Evolutionary conservation across 2,113 vertebrate species (phyloP).

Genomic region (Plecturocebus donacophilus): DNA sequence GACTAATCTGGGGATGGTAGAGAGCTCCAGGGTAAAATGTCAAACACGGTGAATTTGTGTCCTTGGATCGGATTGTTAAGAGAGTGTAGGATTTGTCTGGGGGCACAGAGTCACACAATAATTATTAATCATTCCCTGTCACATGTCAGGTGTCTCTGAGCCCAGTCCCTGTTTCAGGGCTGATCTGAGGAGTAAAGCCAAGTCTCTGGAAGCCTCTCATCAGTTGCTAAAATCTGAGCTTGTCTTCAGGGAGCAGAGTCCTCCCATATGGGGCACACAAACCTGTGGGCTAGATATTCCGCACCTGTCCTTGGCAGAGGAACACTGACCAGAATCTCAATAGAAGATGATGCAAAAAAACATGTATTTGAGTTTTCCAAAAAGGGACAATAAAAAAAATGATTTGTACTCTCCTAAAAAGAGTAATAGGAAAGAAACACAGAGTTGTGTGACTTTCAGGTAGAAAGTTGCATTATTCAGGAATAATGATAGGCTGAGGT

Average conservation of each 20-base stretch:
- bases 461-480: neutral
- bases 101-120: neutral
- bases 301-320: neutral
- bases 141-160: neutral
- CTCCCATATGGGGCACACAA: fast-evolving
- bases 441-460: neutral
- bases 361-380: neutral
- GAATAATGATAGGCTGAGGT: neutral
- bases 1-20: neutral
- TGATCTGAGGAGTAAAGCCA: neutral
- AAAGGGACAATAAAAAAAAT: neutral
- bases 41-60: neutral
- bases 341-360: neutral
- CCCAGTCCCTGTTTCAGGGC: neutral
- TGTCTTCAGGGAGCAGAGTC: neutral
- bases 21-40: neutral
- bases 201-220: neutral
- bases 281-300: too few relatives aligned
- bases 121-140: neutral
- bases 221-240: neutral
- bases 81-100: neutral
- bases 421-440: neutral
- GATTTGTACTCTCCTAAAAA: neutral
- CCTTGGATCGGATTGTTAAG: neutral
- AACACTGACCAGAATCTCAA: neutral